These are phyloP conservation scores for Leptoclinus maculatus DNA, from an alignment of 2,797 vertebrate genomes.

Conservation along the genomic window DNA sequence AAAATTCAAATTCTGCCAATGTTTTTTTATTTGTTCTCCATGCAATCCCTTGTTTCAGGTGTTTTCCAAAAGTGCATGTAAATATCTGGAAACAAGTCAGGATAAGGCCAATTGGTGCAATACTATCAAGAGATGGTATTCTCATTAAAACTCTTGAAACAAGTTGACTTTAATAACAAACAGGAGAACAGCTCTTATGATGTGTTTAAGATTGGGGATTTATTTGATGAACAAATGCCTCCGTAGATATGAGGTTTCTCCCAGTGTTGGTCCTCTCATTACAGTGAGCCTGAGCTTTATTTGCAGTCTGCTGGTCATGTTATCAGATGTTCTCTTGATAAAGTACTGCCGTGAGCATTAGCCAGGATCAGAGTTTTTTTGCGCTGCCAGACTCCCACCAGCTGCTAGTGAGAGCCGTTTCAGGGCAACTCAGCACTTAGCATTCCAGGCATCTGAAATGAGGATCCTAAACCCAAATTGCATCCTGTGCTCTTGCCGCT, in stretches of 20 bases:
- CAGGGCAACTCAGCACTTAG: slow-evolving; percentile 62
- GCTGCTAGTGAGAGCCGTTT: slow-evolving; percentile 65
- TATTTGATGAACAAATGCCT: background rate
- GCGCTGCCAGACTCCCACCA: slow-evolving; percentile 63
- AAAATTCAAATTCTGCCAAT: background rate
- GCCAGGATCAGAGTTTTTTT: slow-evolving; percentile 62
- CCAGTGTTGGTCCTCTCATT: slow-evolving; percentile 45
- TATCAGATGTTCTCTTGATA: slow-evolving; percentile 71
- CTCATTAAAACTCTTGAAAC: slow-evolving; percentile 17
- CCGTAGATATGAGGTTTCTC: slow-evolving; percentile 22
- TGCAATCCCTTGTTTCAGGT: background rate
- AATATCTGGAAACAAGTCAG: background rate
- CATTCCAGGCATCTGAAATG: slow-evolving; percentile 74
- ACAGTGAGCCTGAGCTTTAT: slow-evolving; percentile 53
- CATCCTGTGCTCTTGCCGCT: slow-evolving; percentile 52
- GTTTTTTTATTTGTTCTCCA: background rate
- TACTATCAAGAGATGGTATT: background rate
- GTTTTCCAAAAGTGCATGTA: slow-evolving; percentile 1
- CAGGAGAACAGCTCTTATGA: background rate
- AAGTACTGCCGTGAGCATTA: slow-evolving; percentile 66
- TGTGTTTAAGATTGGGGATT: background rate
- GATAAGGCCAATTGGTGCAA: background rate
- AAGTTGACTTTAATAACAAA: background rate
- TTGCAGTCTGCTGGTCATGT: slow-evolving; percentile 57
- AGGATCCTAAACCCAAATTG: slow-evolving; percentile 75